These are phyloP conservation scores for Paralichthys olivaceus DNA, from an alignment of 2,113 vertebrate species.

Conservation along the genomic window DNA sequence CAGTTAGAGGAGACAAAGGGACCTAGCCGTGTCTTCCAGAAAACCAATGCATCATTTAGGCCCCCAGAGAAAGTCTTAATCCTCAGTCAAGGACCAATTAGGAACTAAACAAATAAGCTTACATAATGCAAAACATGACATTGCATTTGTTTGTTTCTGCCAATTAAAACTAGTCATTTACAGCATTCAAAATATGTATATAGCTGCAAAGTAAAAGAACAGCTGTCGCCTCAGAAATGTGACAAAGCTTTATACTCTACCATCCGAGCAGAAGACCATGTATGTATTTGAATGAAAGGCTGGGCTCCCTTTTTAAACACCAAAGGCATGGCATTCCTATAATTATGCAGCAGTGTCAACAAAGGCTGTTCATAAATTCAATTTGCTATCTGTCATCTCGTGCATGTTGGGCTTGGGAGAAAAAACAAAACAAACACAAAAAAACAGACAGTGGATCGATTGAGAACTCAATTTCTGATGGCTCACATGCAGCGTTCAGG, in stretches of 20 bases:
- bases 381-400: conserved; percentile 80
- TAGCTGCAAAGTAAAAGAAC: conserved; percentile 22
- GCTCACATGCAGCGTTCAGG: conserved; percentile 55
- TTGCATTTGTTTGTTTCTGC: conserved; percentile 20
- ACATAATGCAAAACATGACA: conserved; percentile 21
- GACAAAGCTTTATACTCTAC: conserved; percentile 38
- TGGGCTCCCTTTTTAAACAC: conserved; percentile 57
- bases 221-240: conserved; percentile 36
- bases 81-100: conserved; percentile 28
- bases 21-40: background rate
- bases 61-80: conserved; percentile 1
- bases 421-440: conserved; percentile 47
- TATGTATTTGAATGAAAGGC: conserved; percentile 38
- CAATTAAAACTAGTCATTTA: conserved; percentile 32
- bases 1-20: conserved; percentile 16
- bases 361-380: conserved; percentile 79
- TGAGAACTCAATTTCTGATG: conserved; percentile 73
- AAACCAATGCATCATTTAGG: conserved; percentile 7
- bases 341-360: conserved; percentile 79
- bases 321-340: conserved; percentile 66
- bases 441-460: conserved; percentile 56
- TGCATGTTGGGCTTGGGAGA: conserved; percentile 57
- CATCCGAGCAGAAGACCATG: conserved; percentile 17
- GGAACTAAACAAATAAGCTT: background rate
- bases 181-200: conserved; percentile 25